Percentiles rank a stretch among this genome's conserved stretches.
These are phyloP conservation scores for Schizaphis graminum DNA, from an alignment of 2,888 invertebrate species.

Conservation along the genomic window DNA sequence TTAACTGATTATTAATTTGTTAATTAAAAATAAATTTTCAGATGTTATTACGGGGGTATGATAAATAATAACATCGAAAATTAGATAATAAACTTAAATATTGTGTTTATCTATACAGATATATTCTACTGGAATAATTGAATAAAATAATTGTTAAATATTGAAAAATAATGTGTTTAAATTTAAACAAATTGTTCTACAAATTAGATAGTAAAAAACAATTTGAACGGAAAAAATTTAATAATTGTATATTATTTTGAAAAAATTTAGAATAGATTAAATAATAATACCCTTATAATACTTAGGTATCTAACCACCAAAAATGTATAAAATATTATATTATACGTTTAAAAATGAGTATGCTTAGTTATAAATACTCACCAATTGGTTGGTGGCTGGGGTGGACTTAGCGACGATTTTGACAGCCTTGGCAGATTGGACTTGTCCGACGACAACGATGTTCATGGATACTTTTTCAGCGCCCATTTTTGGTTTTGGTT, in stretches of 20 bases:
- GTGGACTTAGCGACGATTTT: slow-evolving; percentile 8
- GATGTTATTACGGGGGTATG: not conserved
- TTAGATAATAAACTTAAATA: not conserved
- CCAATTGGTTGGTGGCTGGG: slow-evolving; percentile 33
- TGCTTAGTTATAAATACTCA: not conserved
- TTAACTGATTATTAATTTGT: not conserved
- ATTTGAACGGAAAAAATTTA: not conserved
- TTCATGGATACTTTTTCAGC: slow-evolving; percentile 42
- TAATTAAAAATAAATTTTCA: not conserved
- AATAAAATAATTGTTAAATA: not conserved
- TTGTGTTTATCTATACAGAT: not conserved
- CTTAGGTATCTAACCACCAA: not conserved
- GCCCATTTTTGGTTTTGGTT: slow-evolving; percentile 43
- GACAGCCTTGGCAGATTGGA: slow-evolving; percentile 21
- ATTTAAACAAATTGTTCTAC: no score
- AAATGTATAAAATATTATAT: not conserved
- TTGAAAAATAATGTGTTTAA: not conserved
- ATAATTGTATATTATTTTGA: not conserved
- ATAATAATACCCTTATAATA: not conserved
- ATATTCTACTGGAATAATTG: not conserved
- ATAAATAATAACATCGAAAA: not conserved
- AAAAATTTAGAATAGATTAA: not conserved
- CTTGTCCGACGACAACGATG: slow-evolving; percentile 49
- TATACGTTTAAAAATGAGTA: not conserved
- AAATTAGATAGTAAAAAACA: not conserved